A percentile compares a stretch with the other conserved stretches of the same genome.
These are phyloP conservation scores for Falco biarmicus DNA, from an alignment of 2,797 vertebrate genomes.

Conservation along the genomic window DNA sequence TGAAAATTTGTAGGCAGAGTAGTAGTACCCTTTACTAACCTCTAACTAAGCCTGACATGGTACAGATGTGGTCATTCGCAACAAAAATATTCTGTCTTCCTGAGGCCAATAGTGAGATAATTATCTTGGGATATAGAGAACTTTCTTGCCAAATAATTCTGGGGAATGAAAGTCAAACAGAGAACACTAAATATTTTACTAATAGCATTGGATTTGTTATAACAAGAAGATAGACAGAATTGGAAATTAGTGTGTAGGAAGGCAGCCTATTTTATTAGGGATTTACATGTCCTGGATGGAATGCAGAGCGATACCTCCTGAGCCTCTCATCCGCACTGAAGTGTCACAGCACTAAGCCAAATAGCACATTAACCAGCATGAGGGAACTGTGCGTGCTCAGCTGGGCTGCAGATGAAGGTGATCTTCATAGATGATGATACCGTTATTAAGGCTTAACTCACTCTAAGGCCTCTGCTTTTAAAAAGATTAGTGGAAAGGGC, in stretches of 20 bases:
- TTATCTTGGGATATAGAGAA: background rate
- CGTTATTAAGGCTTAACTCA: background rate
- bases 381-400: background rate
- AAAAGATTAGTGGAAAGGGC: background rate
- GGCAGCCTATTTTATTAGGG: background rate
- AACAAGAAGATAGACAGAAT: background rate
- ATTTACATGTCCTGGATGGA: background rate
- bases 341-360: background rate
- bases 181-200: background rate
- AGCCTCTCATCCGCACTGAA: background rate
- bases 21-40: background rate
- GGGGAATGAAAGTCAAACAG: background rate
- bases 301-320: background rate
- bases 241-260: background rate
- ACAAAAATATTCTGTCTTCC: background rate
- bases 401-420: background rate
- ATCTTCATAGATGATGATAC: background rate
- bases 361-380: background rate
- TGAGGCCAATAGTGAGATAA: background rate
- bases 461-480: background rate
- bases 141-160: conserved; percentile 6
- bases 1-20: background rate
- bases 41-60: background rate
- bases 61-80: background rate
- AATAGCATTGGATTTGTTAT: background rate